Evolutionary conservation across 2,113 vertebrate species (phyloP).

Genomic region (Chinchilla lanigera): DNA sequence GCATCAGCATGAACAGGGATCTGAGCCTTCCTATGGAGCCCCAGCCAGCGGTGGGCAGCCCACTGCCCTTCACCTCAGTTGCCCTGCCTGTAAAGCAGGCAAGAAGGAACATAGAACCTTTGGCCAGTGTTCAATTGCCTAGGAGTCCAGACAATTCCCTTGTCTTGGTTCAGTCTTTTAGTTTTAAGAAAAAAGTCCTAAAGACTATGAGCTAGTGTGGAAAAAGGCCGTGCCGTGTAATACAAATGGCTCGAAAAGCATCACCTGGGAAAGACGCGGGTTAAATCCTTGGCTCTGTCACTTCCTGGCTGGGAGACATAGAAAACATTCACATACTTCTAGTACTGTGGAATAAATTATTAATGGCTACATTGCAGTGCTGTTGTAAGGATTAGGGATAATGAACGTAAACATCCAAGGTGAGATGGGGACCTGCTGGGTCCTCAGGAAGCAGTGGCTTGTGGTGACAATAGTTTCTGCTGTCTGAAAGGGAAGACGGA

Average conservation of each 20-base stretch:
- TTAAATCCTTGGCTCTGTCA: neutral
- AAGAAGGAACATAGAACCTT: neutral
- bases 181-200: neutral
- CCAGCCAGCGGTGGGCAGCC: too few species aligned
- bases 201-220: neutral
- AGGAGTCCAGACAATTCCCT: neutral
- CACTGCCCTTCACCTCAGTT: neutral
- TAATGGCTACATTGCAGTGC: neutral
- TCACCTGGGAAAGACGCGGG: neutral
- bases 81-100: neutral
- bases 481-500: accelerated
- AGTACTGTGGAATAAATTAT: neutral
- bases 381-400: neutral
- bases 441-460: neutral
- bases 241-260: neutral
- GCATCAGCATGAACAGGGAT: neutral
- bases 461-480: neutral
- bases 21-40: neutral
- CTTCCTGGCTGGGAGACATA: neutral
- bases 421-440: accelerated
- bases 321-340: neutral
- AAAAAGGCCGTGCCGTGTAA: neutral
- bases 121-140: neutral
- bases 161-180: neutral
- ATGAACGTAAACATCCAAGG: neutral